A percentile compares a stretch with the other conserved stretches of the same genome.
Conservation (phyloP, 2,888 invertebrate species). For the Emmelina monodactyla region DNA sequence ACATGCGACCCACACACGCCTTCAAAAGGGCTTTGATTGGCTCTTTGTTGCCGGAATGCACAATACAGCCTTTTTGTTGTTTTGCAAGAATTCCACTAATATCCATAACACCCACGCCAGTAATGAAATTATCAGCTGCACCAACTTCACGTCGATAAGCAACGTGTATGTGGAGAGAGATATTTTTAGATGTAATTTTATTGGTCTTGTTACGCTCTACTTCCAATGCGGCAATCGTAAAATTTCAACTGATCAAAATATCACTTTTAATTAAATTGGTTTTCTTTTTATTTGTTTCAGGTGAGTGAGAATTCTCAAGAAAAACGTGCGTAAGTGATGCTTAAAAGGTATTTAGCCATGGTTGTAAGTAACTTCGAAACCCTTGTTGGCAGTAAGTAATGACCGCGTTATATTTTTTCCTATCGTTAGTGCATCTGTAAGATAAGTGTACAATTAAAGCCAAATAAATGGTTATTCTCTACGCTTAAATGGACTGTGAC, state of each 20-base stretch:
- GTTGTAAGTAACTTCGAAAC: background rate
- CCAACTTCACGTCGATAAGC: too few species aligned
- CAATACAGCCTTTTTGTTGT: too few species aligned
- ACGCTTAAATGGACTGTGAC: conserved; percentile 21
- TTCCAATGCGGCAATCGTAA: background rate
- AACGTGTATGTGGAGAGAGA: too few species aligned
- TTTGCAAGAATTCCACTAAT: too few species aligned
- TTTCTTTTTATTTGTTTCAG: background rate
- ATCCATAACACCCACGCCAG: too few species aligned
- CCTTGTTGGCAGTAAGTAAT: too few species aligned
- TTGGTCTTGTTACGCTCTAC: background rate
- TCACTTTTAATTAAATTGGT: background rate
- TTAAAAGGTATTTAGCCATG: background rate
- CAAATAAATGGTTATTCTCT: background rate
- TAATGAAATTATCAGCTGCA: too few species aligned
- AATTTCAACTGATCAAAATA: conserved; percentile 1
- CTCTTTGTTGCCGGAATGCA: conserved; percentile 34
- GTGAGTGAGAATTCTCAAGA: background rate
- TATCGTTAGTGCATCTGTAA: background rate
- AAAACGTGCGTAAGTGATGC: background rate
- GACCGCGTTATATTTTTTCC: too few species aligned
- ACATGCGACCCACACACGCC: conserved; percentile 30
- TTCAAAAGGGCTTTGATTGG: conserved; percentile 22
- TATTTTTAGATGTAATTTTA: too few species aligned
- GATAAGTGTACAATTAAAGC: background rate